These are phyloP conservation scores for zebrafish (Danio rerio) DNA, from an alignment of 2,113 vertebrate genomes.

Conservation along the genomic window DNA sequence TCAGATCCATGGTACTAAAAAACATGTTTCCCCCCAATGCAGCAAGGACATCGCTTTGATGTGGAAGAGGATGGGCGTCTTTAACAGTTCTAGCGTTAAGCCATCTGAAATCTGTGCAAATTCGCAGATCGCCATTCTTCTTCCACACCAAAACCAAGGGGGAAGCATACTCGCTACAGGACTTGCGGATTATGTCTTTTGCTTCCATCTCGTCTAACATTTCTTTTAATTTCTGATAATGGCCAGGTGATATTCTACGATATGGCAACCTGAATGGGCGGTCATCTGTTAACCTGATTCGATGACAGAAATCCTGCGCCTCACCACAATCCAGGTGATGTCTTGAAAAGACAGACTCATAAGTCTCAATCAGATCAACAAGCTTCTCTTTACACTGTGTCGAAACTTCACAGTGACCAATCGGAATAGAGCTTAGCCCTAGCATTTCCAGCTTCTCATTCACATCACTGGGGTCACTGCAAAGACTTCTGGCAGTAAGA, in stretches of 20 bases:
- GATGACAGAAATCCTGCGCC: slow-evolving; percentile 25
- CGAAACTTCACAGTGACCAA: slow-evolving; percentile 20
- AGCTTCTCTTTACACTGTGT: slow-evolving; percentile 5
- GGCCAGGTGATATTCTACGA: slow-evolving; percentile 33
- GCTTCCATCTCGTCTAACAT: slow-evolving; percentile 55
- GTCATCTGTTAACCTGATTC: slow-evolving; percentile 43
- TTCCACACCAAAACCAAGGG: slow-evolving; percentile 52
- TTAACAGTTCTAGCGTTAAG: slow-evolving; percentile 6
- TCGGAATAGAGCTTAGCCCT: slow-evolving; percentile 33
- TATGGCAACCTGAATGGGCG: slow-evolving; percentile 50
- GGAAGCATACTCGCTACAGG: slow-evolving; percentile 37
- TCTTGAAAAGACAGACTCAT: slow-evolving; percentile 46
- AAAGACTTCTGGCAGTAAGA: neutral
- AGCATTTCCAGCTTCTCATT: neutral
- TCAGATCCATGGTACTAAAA: slow-evolving; percentile 32
- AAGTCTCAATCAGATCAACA: slow-evolving; percentile 17
- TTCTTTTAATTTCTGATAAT: slow-evolving; percentile 45
- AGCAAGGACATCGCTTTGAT: slow-evolving; percentile 38
- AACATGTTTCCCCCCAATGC: slow-evolving; percentile 21
- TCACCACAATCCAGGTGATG: slow-evolving; percentile 35
- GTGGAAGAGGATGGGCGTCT: slow-evolving; percentile 25
- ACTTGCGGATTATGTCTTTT: slow-evolving; percentile 32
- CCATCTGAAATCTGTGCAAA: slow-evolving; percentile 15
- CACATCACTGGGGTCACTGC: neutral
- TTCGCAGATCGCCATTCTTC: slow-evolving; percentile 23